These are phyloP conservation scores for Origma solitaria DNA, from an alignment of 2,113 vertebrate species.

Conservation along the genomic window DNA sequence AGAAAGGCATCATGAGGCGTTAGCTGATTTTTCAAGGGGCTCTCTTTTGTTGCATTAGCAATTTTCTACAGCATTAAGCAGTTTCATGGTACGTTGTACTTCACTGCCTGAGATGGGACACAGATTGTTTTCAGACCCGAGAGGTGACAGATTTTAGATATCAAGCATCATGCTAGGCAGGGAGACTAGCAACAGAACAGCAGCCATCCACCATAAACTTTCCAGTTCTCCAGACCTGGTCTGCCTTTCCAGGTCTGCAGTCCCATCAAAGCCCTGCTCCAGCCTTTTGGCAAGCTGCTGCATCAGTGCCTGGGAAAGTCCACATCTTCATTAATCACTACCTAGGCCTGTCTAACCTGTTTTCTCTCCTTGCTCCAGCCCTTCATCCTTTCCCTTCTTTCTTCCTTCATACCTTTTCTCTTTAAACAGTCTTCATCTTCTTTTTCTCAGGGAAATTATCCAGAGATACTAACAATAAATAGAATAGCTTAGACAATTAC, in stretches of 20 bases:
- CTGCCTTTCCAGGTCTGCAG: neutral
- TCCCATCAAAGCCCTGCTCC: neutral
- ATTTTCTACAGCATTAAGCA: slow-evolving; percentile 60
- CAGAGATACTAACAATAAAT: neutral
- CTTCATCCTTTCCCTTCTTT: neutral
- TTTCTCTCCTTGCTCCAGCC: neutral
- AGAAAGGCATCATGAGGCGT: neutral
- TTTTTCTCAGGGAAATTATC: neutral
- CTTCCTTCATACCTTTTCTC: neutral
- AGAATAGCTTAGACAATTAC: neutral
- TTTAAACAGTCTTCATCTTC: neutral
- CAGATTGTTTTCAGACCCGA: neutral
- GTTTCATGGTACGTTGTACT: slow-evolving; percentile 34
- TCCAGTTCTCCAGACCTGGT: neutral
- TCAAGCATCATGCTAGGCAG: neutral
- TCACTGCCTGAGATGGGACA: neutral
- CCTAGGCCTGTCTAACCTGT: neutral
- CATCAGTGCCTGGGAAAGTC: neutral
- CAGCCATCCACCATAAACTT: neutral
- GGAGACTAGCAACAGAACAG: neutral
- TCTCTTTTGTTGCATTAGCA: slow-evolving; percentile 11
- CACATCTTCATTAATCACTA: neutral
- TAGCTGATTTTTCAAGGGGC: slow-evolving; percentile 44
- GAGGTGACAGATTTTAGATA: neutral
- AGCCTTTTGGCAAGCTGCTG: neutral